These are phyloP conservation scores for Lagocephalus sceleratus DNA, from an alignment of 2,797 vertebrate genomes.

Conservation along the genomic window DNA sequence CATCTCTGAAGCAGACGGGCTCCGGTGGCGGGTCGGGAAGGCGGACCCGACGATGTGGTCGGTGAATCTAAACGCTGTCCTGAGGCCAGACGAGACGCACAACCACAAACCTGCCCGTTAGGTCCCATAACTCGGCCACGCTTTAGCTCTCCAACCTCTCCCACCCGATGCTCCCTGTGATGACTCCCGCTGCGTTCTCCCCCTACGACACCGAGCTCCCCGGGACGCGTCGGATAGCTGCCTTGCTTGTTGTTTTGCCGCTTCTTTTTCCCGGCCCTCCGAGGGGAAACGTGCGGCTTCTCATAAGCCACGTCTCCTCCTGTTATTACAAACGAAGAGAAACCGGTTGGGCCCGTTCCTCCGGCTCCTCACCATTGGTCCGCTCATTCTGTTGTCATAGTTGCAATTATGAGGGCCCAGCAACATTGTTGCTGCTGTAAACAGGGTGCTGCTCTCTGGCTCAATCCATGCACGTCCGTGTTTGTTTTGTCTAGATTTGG, in stretches of 20 bases:
- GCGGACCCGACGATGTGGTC: too few relatives aligned
- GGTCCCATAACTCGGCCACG: too few relatives aligned
- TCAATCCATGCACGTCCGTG: slow-evolving; percentile 18
- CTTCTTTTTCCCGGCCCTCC: slow-evolving; percentile 10
- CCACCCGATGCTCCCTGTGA: too few relatives aligned
- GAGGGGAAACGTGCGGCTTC: slow-evolving; percentile 35
- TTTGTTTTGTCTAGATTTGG: slow-evolving; percentile 48
- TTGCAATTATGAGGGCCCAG: slow-evolving; percentile 32
- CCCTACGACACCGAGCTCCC: too few relatives aligned
- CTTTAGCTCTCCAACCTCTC: too few relatives aligned
- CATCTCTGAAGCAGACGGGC: too few relatives aligned
- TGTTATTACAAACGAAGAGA: slow-evolving; percentile 50
- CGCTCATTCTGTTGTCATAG: slow-evolving; percentile 48
- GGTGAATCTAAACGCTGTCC: too few relatives aligned
- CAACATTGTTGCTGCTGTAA: slow-evolving; percentile 60
- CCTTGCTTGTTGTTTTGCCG: slow-evolving; percentile 14
- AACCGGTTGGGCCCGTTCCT: slow-evolving; percentile 54
- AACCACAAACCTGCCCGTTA: too few relatives aligned
- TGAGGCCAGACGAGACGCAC: too few relatives aligned
- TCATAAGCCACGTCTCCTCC: slow-evolving; percentile 37
- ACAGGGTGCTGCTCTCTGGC: slow-evolving; percentile 38
- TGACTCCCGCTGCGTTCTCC: background rate
- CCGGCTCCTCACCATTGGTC: slow-evolving; percentile 42
- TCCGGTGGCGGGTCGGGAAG: too few relatives aligned
- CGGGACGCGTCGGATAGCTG: too few relatives aligned